Conservation (phyloP, 2,797 vertebrate genomes). For the Pampus argenteus region DNA sequence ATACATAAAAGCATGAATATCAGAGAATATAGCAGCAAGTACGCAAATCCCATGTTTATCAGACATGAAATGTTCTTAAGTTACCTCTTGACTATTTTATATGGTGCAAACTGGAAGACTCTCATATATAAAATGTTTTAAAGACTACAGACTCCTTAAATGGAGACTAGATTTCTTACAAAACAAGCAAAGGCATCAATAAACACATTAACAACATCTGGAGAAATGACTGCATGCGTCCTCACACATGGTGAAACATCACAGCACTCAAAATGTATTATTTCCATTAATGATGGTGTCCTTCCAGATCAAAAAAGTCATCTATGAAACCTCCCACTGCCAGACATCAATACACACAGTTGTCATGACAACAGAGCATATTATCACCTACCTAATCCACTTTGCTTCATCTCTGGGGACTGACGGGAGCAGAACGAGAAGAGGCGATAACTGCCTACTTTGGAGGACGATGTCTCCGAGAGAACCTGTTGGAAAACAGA, state of each 20-base stretch:
- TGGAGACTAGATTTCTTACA: not conserved
- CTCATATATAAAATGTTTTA: not conserved
- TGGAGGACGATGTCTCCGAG: slow-evolving; percentile 94
- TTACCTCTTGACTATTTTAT: too few relatives aligned
- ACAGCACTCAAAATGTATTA: not conserved
- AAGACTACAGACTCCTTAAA: not conserved
- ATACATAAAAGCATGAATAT: too few relatives aligned
- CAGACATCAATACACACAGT: slow-evolving; percentile 12
- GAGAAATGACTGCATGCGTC: not conserved
- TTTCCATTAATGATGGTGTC: slow-evolving; percentile 1
- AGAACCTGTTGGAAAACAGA: slow-evolving; percentile 86
- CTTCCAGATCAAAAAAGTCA: slow-evolving; percentile 5
- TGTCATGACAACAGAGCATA: slow-evolving; percentile 24
- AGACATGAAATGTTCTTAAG: too few relatives aligned
- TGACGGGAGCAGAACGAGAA: slow-evolving; percentile 95
- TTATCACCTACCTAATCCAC: slow-evolving; percentile 91
- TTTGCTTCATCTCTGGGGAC: slow-evolving; percentile 97
- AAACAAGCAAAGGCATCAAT: not conserved
- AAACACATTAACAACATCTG: not conserved
- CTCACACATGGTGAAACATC: not conserved
- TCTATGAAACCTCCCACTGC: slow-evolving; percentile 5
- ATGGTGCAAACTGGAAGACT: not conserved
- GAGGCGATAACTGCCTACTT: slow-evolving; percentile 93
- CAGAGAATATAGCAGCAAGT: too few relatives aligned
- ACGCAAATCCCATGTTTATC: too few relatives aligned